Base-by-base conservation (phyloP, 1,140 invertebrate species). In the Zaprionus inermis region DNA sequence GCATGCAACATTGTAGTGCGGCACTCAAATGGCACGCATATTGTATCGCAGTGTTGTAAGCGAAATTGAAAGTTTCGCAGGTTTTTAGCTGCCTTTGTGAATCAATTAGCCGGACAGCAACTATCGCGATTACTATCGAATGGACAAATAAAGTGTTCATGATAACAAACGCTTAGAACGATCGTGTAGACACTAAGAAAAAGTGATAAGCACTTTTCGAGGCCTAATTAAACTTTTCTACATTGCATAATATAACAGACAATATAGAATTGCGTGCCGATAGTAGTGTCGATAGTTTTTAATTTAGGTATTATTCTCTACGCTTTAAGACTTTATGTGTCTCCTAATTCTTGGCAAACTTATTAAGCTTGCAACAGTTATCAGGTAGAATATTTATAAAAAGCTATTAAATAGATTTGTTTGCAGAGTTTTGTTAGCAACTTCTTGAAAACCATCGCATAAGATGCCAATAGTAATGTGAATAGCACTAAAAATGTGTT, bases 1-100 rank as follows among this genome's bases (percentile, higher is more conserved):
- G 71, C 71, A 73, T 69, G 57, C 71, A 73, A 73, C 71, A 73
- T 59, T 46, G 36, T 9, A 54, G 11, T 32, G 9, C 3, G n/a
- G 18, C 51, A 65, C 24, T 56, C 54, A 34, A 56, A 11, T 65
- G 63, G 38, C 51, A 65, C 6, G 44, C 36, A 44, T 44, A 30
- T 55, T 16, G 49, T 20, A 7, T 51, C 38, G 24, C 24, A 16
- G n/a, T 44, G 22, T 52, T 52, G 41, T 6, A 16, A 14, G 49
- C 22, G 51, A 24, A 54, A 54, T 54, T 54, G 24, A 54, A 22
- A 54, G 22, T 54, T 52, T 52, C 49, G 6, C 49, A 52, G 11
- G 0, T 52, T 28, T 14, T 12, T 54, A 14, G 18, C 10, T 5
- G 16, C 9, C n/a, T 46, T 10, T 46, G 18, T 46, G 44, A 49